Conservation (phyloP, 2,888 invertebrate species). For the Cancer borealis region DNA sequence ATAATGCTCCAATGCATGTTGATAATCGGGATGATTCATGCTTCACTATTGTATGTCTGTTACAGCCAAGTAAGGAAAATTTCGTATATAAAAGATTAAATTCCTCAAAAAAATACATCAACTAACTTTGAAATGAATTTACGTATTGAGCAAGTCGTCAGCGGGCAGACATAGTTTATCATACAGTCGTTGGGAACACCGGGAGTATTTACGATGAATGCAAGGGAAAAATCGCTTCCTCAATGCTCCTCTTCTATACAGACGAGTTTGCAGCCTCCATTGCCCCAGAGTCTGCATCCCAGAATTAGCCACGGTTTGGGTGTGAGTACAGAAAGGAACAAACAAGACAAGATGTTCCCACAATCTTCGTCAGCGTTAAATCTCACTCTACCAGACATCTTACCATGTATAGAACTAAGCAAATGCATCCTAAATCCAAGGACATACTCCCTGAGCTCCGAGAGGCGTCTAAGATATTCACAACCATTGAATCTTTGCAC, state of each 20-base stretch:
- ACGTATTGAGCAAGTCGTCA: neutral
- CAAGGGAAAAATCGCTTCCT: neutral
- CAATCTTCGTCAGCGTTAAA: constrained; percentile 25
- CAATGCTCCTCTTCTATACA: neutral
- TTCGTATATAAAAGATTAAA: neutral
- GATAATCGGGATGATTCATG: neutral
- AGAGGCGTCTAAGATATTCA: constrained; percentile 18
- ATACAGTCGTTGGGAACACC: neutral
- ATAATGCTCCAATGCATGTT: neutral
- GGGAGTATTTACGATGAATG: neutral
- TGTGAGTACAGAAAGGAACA: neutral
- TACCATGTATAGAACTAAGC: neutral
- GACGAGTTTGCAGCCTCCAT: neutral
- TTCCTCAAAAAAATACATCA: neutral
- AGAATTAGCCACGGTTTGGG: constrained; percentile 29
- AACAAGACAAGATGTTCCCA: constrained; percentile 27
- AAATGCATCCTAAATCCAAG: neutral
- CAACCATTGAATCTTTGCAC: constrained; percentile 28
- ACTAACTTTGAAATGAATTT: neutral
- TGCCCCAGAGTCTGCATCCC: neutral
- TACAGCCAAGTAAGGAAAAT: neutral
- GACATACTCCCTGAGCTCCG: constrained; percentile 5
- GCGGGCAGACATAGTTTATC: neutral
- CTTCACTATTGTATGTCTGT: neutral
- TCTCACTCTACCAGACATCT: neutral